Percentiles rank a stretch among this genome's conserved stretches.
Evolutionary conservation across 2,113 vertebrate genomes (phyloP).

Genomic region (Mustelus asterias): DNA sequence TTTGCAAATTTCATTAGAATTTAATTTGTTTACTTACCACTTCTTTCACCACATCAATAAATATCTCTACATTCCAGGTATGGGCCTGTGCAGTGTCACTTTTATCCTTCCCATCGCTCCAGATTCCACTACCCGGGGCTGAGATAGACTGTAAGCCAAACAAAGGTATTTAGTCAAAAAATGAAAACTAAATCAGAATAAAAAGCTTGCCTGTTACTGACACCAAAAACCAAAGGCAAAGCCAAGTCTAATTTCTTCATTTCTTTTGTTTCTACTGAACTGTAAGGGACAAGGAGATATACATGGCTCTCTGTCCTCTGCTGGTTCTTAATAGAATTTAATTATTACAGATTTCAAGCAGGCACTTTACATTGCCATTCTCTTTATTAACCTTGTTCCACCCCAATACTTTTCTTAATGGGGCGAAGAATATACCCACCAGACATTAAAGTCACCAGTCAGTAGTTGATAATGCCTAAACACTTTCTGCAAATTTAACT

Average conservation of each 20-base stretch:
- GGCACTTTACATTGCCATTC: neutral
- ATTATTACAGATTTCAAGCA: neutral
- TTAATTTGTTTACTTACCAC: constrained; percentile 66
- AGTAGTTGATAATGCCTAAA: neutral
- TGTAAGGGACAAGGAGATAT: too few species aligned
- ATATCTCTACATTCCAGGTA: constrained; percentile 96
- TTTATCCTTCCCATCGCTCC: constrained; percentile 98
- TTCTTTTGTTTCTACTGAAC: neutral
- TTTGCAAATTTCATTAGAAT: neutral
- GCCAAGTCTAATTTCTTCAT: neutral
- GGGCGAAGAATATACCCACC: neutral
- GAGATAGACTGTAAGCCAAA: constrained; percentile 74
- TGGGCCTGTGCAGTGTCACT: constrained; percentile 85
- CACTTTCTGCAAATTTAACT: neutral
- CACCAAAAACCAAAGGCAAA: neutral
- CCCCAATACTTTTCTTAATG: neutral
- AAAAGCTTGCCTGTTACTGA: neutral
- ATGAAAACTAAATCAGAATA: neutral
- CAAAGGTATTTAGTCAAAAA: neutral
- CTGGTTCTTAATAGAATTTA: neutral
- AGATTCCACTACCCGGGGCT: constrained; percentile 92
- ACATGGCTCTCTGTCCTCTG: neutral
- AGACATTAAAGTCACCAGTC: neutral
- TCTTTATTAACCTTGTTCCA: neutral
- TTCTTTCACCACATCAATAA: constrained; percentile 96